Percentiles rank a stretch among this genome's conserved stretches.
These are phyloP conservation scores for Pachycephus smyrnensis DNA, from an alignment of 2,888 invertebrate genomes.

Conservation along the genomic window DNA sequence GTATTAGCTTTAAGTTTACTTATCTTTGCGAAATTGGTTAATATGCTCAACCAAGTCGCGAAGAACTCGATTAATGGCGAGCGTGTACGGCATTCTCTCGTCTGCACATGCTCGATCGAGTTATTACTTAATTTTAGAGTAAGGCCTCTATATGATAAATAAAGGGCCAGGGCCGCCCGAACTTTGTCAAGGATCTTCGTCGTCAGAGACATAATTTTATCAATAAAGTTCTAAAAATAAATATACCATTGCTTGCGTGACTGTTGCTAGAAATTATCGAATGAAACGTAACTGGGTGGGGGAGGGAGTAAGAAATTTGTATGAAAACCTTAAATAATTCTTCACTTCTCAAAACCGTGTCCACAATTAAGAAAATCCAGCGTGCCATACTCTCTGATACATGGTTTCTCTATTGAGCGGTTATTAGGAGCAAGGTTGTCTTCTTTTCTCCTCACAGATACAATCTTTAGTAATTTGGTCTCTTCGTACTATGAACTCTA, in stretches of 20 bases:
- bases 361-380: constrained; percentile 21
- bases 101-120: not conserved
- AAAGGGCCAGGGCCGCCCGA: constrained; percentile 3
- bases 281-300: not conserved
- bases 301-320: constrained; percentile 14
- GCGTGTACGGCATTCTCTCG: no score
- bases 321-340: constrained; percentile 20
- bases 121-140: constrained; percentile 29
- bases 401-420: no score
- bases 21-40: no score
- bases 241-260: not conserved
- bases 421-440: no score
- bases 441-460: no score
- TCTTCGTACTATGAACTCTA: no score
- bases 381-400: constrained; percentile 5
- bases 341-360: constrained; percentile 20
- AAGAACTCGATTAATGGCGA: no score
- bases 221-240: constrained; percentile 44
- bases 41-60: no score
- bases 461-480: no score
- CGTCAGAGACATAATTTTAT: constrained; percentile 41
- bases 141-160: constrained; percentile 1
- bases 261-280: not conserved
- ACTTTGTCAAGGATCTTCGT: no score
- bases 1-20: not conserved